Percentiles rank a stretch among this genome's conserved stretches.
These are phyloP conservation scores for Bradynema listronoti DNA, from an alignment of 1,140 invertebrate species.

Conservation along the genomic window DNA sequence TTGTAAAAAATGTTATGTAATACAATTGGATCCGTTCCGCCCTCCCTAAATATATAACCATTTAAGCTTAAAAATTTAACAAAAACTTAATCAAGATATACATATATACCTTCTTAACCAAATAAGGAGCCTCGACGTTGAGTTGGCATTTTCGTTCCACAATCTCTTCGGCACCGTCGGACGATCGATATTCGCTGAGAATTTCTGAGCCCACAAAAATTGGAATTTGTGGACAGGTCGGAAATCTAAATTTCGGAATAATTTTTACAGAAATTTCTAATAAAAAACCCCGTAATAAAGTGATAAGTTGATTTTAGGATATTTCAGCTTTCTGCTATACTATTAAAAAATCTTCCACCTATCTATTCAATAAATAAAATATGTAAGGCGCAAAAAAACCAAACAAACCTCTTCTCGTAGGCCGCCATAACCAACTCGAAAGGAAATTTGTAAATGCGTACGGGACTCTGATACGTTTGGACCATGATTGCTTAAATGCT, in stretches of 20 bases:
- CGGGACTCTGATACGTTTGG: constrained; percentile 88
- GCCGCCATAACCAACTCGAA: constrained; percentile 91
- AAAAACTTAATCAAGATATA: neutral
- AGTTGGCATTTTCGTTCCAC: constrained; percentile 84
- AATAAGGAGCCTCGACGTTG: constrained; percentile 86
- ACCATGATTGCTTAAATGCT: constrained; percentile 76
- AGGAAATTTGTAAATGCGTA: constrained; percentile 88
- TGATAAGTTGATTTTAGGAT: neutral
- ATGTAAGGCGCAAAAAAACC: no score
- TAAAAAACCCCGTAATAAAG: constrained; percentile 61
- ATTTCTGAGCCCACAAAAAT: constrained; percentile 85
- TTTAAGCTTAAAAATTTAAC: no score
- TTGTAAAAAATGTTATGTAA: no score
- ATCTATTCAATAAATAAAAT: no score
- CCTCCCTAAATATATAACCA: neutral
- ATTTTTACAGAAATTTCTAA: constrained; percentile 70
- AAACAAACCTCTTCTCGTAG: constrained; percentile 40
- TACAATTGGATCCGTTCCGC: no score
- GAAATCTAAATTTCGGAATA: no score
- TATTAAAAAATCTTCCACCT: neutral
- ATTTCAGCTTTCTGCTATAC: constrained; percentile 7
- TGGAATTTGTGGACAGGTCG: constrained; percentile 86
- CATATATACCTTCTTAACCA: constrained; percentile 77
- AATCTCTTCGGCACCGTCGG: constrained; percentile 72
- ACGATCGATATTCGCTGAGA: constrained; percentile 69